Conservation (phyloP, 2,113 vertebrate genomes). For the Gambusia holbrooki region DNA sequence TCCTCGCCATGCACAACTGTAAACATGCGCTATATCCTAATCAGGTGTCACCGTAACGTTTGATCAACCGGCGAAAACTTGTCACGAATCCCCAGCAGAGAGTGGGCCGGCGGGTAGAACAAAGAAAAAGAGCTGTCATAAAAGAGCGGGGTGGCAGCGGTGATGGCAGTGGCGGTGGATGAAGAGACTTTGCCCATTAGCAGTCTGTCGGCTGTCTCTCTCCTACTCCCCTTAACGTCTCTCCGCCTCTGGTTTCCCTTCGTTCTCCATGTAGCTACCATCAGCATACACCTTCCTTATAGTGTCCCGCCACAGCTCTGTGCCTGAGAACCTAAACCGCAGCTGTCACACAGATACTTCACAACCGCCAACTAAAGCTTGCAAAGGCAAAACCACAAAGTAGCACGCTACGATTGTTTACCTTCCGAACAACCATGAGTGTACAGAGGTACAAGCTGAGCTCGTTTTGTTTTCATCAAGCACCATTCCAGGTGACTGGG, state of each 20-base stretch:
- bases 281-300: conserved; percentile 73
- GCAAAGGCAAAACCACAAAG: conserved; percentile 42
- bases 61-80: conserved; percentile 92
- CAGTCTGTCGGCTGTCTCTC: conserved; percentile 68
- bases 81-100: conserved; percentile 93
- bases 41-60: conserved; percentile 92
- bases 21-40: conserved; percentile 92
- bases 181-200: conserved; percentile 90
- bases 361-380: conserved; percentile 45
- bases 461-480: conserved; percentile 60
- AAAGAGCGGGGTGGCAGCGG: conserved; percentile 77
- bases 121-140: conserved; percentile 91
- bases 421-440: conserved; percentile 29
- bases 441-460: conserved; percentile 45
- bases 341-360: conserved; percentile 44
- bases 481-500: conserved; percentile 12
- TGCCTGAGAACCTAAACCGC: conserved; percentile 70
- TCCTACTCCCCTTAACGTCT: conserved; percentile 46
- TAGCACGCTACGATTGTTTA: conserved; percentile 52
- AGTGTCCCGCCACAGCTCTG: conserved; percentile 70
- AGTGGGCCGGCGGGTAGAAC: conserved; percentile 87
- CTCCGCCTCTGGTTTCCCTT: conserved; percentile 69
- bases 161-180: conserved; percentile 82
- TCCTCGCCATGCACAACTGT: conserved; percentile 88
- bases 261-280: conserved; percentile 71